Conservation (phyloP, 2,888 invertebrate species). For the Acanthoscelides obtectus region DNA sequence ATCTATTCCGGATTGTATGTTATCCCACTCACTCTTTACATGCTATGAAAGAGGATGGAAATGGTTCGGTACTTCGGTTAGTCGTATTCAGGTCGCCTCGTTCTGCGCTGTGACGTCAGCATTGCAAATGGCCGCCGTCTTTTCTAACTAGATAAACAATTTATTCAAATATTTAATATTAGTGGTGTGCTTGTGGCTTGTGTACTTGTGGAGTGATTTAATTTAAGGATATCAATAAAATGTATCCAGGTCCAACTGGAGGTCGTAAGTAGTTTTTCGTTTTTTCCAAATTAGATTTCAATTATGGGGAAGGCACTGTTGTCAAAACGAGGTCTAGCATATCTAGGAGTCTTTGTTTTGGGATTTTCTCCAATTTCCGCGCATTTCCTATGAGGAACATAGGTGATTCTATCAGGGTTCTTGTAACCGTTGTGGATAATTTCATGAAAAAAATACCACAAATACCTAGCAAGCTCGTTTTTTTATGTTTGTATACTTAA, state of each 20-base stretch:
- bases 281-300: neutral
- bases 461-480: constrained; percentile 18
- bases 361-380: constrained; percentile 9
- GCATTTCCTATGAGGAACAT: neutral
- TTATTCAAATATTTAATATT: constrained; percentile 34
- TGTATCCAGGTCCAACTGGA: constrained; percentile 46
- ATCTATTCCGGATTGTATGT: constrained; percentile 1
- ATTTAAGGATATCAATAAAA: constrained; percentile 37
- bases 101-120: constrained; percentile 37
- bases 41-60: constrained; percentile 4
- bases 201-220: constrained; percentile 41
- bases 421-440: neutral
- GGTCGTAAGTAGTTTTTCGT: constrained; percentile 40
- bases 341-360: constrained; percentile 10
- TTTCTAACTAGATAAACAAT: constrained; percentile 40
- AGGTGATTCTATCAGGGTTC: neutral
- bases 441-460: neutral
- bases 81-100: constrained; percentile 1
- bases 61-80: constrained; percentile 4
- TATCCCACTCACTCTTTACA: constrained; percentile 1
- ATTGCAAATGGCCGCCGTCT: constrained; percentile 49
- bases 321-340: neutral
- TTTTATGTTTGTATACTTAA: constrained; percentile 11
- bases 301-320: neutral
- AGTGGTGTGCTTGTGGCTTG: constrained; percentile 45